A percentile compares a stretch with the other conserved stretches of the same genome.
Conservation (phyloP, 2,797 vertebrate species). For the Meriones psammophilus region DNA sequence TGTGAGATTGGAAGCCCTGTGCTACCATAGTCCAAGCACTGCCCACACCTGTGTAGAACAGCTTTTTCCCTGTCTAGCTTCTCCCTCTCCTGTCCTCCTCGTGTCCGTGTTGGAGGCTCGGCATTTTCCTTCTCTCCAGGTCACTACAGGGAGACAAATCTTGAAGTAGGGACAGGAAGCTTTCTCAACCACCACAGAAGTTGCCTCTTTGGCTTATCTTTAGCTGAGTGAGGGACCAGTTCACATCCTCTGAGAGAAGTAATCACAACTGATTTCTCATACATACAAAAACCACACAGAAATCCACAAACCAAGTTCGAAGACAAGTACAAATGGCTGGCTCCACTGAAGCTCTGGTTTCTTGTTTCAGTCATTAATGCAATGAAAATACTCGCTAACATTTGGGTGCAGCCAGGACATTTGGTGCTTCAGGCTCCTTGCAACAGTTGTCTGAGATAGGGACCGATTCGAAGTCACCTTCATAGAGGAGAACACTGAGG, state of each 20-base stretch:
- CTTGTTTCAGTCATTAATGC: background rate
- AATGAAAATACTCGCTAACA: background rate
- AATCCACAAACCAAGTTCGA: slow-evolving; percentile 10
- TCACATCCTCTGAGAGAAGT: slow-evolving; percentile 8
- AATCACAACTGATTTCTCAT: background rate
- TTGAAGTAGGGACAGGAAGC: background rate
- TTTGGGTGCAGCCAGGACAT: background rate
- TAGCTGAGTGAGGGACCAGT: background rate
- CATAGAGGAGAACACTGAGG: slow-evolving; percentile 36
- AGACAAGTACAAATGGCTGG: background rate
- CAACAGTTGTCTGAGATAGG: background rate
- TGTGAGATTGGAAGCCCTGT: background rate
- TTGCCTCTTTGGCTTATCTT: slow-evolving; percentile 14
- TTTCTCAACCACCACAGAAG: background rate
- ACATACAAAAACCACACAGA: background rate
- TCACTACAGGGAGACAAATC: background rate
- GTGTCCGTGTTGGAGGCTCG: background rate
- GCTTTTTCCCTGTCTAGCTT: background rate
- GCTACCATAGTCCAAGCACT: too few species aligned
- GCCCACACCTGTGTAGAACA: background rate
- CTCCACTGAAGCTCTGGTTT: background rate
- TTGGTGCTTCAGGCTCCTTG: background rate
- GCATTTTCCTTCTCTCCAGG: background rate
- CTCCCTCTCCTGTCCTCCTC: background rate
- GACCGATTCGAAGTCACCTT: background rate